Evolutionary conservation across 2,113 vertebrate species (phyloP).

Genomic region (Leptocoma aspasia): DNA sequence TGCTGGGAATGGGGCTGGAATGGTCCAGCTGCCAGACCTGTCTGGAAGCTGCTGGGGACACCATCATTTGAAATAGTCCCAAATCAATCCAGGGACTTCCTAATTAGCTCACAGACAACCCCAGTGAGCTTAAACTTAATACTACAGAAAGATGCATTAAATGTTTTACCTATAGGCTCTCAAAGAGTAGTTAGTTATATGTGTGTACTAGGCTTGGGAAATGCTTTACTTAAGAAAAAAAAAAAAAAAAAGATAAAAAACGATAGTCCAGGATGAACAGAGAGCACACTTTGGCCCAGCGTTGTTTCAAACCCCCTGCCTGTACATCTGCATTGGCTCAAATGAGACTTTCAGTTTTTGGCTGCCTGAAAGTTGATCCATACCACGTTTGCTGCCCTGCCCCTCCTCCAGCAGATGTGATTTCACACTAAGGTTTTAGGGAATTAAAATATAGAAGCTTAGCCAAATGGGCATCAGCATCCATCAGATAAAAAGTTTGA

Average conservation of each 20-base stretch:
- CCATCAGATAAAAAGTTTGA: background rate
- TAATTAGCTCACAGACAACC: background rate
- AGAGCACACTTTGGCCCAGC: background rate
- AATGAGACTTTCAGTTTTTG: background rate
- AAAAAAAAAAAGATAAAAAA: background rate
- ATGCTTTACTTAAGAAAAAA: background rate
- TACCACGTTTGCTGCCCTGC: background rate
- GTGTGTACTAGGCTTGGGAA: background rate
- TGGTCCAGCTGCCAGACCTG: background rate
- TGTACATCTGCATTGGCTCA: background rate
- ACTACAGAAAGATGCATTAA: background rate
- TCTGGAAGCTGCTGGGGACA: background rate
- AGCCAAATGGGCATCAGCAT: background rate
- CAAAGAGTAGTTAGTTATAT: background rate
- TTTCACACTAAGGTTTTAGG: constrained; percentile 18
- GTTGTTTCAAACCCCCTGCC: background rate
- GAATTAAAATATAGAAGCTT: background rate
- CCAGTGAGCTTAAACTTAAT: background rate
- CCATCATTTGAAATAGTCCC: background rate
- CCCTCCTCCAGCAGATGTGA: constrained; percentile 5
- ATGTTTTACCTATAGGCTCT: background rate
- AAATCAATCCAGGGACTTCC: background rate
- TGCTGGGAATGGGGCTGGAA: background rate
- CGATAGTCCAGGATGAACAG: background rate
- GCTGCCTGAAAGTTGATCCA: background rate